Evolutionary conservation across 2,797 vertebrate genomes (phyloP), one percentile per base, ranked within the genome.

Genomic region (Phataginus tricuspis): DNA sequence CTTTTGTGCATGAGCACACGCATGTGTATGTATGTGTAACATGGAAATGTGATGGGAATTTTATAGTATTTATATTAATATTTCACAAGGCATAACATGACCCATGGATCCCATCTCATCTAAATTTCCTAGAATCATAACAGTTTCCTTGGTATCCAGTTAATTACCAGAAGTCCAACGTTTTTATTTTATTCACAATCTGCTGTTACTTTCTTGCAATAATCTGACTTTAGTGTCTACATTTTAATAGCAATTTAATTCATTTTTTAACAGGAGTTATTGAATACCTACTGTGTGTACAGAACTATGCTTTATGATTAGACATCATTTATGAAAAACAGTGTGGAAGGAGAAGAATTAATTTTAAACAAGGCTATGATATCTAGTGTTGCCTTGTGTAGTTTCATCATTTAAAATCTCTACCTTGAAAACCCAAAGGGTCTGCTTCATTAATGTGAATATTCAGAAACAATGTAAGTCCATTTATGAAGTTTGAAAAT

Each of bases 191-290:
- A 11, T 78, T 68, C 53, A 75, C 5, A 16, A 3, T 85, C 21
- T 82, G 4, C 6, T 79, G 27, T 64, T 72, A 51, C 14, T 82
- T 31, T 21, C 39, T 83, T 55, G n/a, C 3, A 53, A 74, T 86
- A 75, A 45, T 82, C 61, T 23, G 6, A 74, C 39, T 83, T 80
- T 34, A 34, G n/a, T n/a, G 55, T 57, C 21, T 55, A 72, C 16
- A 69, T 90, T 90, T 92, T 91, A 92, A 74, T 85, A 71, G 66
- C 71, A 78, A 88, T 87, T 82, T 78, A 87, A 72, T 29, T 80
- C 19, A 5, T 59, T 77, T 64, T 45, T 86, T 80, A 63, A 66
- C 1, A 86, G 55, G 18, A 84, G 49, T 75, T 86, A 72, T 13
- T 53, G 45, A 91, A 37, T 78, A 82, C 7, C 6, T 39, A 57